Percentiles rank a stretch among this genome's conserved stretches.
phyloP scores from a whole-genome alignment of 2,888 invertebrate genomes.

The Thecophora atra region DNA sequence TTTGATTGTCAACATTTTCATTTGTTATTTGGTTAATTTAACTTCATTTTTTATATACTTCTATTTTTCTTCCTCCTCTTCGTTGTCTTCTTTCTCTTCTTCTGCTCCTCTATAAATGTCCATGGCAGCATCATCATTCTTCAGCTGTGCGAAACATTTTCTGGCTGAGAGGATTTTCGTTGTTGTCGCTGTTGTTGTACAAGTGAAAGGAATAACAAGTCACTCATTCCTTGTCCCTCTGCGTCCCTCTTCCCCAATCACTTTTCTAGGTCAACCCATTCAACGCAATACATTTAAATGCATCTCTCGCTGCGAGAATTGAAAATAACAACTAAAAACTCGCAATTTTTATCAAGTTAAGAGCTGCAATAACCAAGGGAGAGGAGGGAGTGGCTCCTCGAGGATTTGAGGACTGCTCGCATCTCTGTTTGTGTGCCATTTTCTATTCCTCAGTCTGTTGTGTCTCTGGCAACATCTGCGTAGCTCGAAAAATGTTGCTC shows the following conservation, averaged over 20 bases:
- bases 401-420: too few relatives aligned
- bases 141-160: background rate
- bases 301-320: background rate
- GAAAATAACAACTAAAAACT: background rate
- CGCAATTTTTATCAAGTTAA: background rate
- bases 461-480: background rate
- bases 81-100: background rate
- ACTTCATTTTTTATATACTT: background rate
- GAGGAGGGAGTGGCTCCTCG: too few relatives aligned
- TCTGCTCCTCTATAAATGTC: background rate
- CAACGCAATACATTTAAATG: slow-evolving; percentile 8
- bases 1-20: slow-evolving; percentile 15
- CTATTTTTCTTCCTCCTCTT: background rate
- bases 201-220: background rate
- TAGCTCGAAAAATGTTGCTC: background rate
- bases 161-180: background rate
- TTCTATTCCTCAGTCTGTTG: background rate
- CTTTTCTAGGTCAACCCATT: background rate
- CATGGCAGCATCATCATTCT: background rate
- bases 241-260: background rate
- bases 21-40: slow-evolving; percentile 2
- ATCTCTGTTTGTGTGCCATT: background rate
- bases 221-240: background rate
- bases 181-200: background rate
- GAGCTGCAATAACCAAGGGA: background rate